Conservation (phyloP, 1,140 invertebrate species). For the Goniozus legneri region DNA sequence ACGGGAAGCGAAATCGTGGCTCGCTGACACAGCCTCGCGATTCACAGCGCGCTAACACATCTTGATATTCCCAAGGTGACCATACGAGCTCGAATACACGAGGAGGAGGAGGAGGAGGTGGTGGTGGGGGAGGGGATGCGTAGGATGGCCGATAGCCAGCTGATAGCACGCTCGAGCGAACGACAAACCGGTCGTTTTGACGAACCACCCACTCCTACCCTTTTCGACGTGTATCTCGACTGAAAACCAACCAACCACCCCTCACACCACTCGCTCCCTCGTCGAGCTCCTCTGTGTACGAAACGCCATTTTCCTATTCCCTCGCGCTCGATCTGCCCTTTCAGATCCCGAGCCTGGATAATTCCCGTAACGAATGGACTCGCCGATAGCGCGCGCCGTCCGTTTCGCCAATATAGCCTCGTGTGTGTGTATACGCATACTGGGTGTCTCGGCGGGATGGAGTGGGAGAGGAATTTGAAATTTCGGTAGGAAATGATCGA, state of each 20-base stretch:
- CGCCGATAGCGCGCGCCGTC: slow-evolving; percentile 27
- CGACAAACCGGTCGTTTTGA: slow-evolving; percentile 27
- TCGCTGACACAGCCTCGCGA: slow-evolving; percentile 13
- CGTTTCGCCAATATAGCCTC: too few relatives aligned
- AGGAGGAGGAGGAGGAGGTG: too few relatives aligned
- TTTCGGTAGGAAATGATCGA: neutral
- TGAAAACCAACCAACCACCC: slow-evolving; percentile 14
- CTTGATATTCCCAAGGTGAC: slow-evolving; percentile 30
- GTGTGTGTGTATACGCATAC: too few relatives aligned
- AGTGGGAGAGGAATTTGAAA: neutral
- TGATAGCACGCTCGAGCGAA: slow-evolving; percentile 32
- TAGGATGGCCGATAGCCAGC: slow-evolving; percentile 40
- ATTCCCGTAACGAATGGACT: slow-evolving; percentile 42
- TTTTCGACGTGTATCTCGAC: too few relatives aligned
- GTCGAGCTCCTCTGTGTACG: too few relatives aligned
- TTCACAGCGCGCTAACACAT: slow-evolving; percentile 14
- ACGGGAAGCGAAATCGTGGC: too few relatives aligned
- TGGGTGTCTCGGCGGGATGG: too few relatives aligned
- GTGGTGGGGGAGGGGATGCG: too few relatives aligned
- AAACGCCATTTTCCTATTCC: neutral
- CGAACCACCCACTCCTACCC: slow-evolving; percentile 21
- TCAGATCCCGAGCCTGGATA: slow-evolving; percentile 34
- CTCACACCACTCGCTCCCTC: neutral
- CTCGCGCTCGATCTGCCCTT: slow-evolving; percentile 23
- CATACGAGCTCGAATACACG: slow-evolving; percentile 32